Base-by-base conservation (phyloP, 2,888 invertebrate genomes). In the Caenorhabditis japonica region DNA sequence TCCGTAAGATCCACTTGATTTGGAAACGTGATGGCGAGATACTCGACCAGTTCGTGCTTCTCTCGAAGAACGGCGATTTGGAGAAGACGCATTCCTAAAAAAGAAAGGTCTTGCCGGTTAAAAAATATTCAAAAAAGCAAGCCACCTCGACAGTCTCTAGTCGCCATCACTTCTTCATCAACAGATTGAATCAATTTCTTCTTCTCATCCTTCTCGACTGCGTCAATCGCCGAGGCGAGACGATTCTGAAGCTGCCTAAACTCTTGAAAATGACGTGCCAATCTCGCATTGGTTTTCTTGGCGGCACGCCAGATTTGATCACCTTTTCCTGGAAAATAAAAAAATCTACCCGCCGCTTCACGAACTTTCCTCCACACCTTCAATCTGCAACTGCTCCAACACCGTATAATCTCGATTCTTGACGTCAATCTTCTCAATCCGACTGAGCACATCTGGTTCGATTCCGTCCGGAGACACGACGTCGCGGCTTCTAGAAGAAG, bases 11-110 rank as follows among this genome's bases (percentile, higher is more conserved):
- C 80, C 23, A 86, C 69, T 21, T 73, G 68, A 30, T 71, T 56
- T 1, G 85, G 80, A 34, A 66, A 86, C 0, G 64, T 58, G 13
- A 71, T 39, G 12, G 84, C 86, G 30, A 86, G 58, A 39, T 76
- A 71, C 68, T 86, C 86, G 38, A 80, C 83, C 41, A 86, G 77
- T 60, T 86, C 85, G 69, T 86, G 86, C 13, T 82, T 79, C 58
- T 86, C 86, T 25, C 79, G 71, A 3, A 85, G 71, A 5, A 85
- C 85, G 3, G 85, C 85, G 34, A 83, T 68, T 38, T 84, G 85
- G 17, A 86, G 77, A 3, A 85, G 47, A 13, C 81, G 59, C 76
- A 81, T 78, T 44, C 82, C 82, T 82, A 46, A 19, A 71, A 36
- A 34, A 21, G 17, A 15, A 41, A 13, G 10, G 19, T 3, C 4